Evolutionary conservation across 2,113 vertebrate species (phyloP), one percentile per base, ranked within the genome.

Genomic region (Gallinago paraguaiae): DNA sequence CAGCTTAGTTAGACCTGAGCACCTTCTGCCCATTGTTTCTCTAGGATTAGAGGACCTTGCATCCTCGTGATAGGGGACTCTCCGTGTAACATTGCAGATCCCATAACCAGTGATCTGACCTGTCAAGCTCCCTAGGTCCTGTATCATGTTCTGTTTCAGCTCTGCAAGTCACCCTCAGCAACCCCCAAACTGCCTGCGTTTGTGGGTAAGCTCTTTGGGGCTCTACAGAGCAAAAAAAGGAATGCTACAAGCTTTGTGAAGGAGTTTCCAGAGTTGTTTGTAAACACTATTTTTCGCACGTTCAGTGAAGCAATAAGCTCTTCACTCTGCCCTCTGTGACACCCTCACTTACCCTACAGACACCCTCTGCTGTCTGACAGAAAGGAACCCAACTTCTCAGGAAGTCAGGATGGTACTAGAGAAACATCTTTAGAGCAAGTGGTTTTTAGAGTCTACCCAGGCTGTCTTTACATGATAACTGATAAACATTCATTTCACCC

Each of bases 161-260:
- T 8, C 22, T 39, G 50, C 6, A 56, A 39, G 8, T 17, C 33
- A 61, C 30, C 15, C 48, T 72, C 24, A 63, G 83, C 25, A 63
- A 59, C 25, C 9, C 17, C 5, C 28, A 86, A 90, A 23, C n/a
- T 5, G 1, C 33, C 6, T 8, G 4, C 3, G 6, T 1, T 43
- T 64, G 27, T 4, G 4, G 31, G 24, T 50, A 65, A 59, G 37
- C 24, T 33, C 20, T 61, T 33, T 17, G 37, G 14, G 19, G 24
- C 4, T 60, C 82, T 72, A 11, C 14, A 91, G n/a, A 82, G 39
- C 23, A 63, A 63, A 5, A 6, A 59, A 77, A 22, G 35, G 8
- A 28, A 10, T 1, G 8, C 22, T 30, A 6, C 5, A 2, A 46
- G 13, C 31, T 70, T 33, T 59, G 31, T 2, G 5, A 50, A 69